Percentiles rank a stretch among this genome's conserved stretches.
These are phyloP conservation scores for Eubasilissa splendida DNA, from an alignment of 2,888 invertebrate genomes.

Conservation along the genomic window DNA sequence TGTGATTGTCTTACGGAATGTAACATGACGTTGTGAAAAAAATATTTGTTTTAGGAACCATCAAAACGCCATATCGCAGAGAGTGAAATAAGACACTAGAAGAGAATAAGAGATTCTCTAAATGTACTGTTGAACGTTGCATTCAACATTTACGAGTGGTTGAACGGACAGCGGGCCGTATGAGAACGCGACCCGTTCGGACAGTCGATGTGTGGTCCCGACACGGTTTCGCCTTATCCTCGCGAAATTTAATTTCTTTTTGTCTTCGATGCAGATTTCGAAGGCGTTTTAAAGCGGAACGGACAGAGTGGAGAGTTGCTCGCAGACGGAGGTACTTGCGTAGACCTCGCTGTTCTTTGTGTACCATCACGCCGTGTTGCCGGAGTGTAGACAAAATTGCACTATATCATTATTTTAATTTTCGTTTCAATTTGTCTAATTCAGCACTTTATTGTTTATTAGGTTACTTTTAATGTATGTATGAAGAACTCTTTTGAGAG, in stretches of 20 bases:
- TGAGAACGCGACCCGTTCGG: constrained; percentile 17
- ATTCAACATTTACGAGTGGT: not conserved
- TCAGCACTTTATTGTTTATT: too few species aligned
- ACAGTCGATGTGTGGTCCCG: constrained; percentile 35
- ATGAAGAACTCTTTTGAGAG: too few species aligned
- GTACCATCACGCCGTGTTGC: too few species aligned
- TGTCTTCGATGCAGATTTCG: constrained; percentile 35
- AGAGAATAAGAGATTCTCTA: not conserved
- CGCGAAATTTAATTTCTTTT: constrained; percentile 37
- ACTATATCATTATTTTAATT: too few species aligned
- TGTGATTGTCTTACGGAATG: not conserved
- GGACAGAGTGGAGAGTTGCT: not conserved
- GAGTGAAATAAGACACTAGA: not conserved
- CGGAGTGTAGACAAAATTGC: too few species aligned
- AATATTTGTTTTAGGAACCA: too few species aligned
- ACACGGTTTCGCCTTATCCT: constrained; percentile 30
- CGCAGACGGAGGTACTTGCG: not conserved
- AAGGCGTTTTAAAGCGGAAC: constrained; percentile 18
- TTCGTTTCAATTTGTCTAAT: too few species aligned
- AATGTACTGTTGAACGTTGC: constrained; percentile 6
- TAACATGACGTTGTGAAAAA: not conserved
- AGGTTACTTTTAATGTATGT: too few species aligned
- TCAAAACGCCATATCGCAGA: not conserved
- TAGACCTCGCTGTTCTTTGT: too few species aligned
- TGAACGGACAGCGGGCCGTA: not conserved